Base-by-base conservation (phyloP, 1,140 invertebrate genomes). In the Bombus pyrosoma region DNA sequence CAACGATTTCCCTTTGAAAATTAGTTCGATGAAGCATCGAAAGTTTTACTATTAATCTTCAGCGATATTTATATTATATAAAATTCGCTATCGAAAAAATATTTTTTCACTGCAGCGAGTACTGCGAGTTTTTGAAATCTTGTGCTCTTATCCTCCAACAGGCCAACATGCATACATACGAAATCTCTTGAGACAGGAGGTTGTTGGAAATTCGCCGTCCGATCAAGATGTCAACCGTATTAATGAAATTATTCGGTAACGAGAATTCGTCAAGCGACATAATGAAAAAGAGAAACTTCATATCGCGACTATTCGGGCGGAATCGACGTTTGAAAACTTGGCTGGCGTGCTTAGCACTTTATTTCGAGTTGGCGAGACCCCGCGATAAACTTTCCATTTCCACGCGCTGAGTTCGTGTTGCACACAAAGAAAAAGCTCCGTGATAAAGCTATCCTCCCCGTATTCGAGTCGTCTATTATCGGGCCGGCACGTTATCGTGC, bases 331-430 rank as follows among this genome's bases (percentile, higher is more conserved):
- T 34, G 83, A 62, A 53, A 85, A 85, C 37, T 81, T 81, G 69
- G 78, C 69, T 68, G n/a, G 77, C 68, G 78, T 85, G 59, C 59
- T 85, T 81, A 66, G 37, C 78, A 43, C 41, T 86, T 89, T 88
- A 88, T 84, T 83, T 32, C 32, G 43, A 53, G 79, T 78, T 73
- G 53, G 87, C 75, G 62, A 69, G 78, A 82, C 39, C 62, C 13
- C 66, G 80, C 88, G 89, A 89, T 90, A 90, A 89, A 90, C 88
- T 89, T 90, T 89, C 87, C 89, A 90, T 89, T 90, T 90, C 78
- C 81, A 87, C 77, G 85, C 62, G 81, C 57, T 64, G 43, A 81
- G 74, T 85, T 62, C 77, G 85, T 37, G 72, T 68, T n/a, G 66
- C 43, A 39, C 80, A 83, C 76, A 81, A 89, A 87, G 88, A 89